Conservation (phyloP, 2,797 vertebrate genomes). For the Discoglossus pictus region DNA sequence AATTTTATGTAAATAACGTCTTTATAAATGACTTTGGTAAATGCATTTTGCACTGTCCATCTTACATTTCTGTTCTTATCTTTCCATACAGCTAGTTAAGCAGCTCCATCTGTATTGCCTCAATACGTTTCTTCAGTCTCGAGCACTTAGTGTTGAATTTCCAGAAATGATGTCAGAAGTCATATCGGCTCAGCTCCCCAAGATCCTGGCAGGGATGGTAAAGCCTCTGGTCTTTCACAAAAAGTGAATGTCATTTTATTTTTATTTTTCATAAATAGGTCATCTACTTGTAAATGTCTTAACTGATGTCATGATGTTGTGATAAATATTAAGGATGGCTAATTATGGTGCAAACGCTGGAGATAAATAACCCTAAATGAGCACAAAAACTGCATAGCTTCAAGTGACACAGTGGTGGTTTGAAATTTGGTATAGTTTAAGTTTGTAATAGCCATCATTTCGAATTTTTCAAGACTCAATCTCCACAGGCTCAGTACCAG, state of each 20-base stretch:
- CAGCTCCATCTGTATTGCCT: slow-evolving; percentile 95
- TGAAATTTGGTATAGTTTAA: too few relatives aligned
- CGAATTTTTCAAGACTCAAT: too few relatives aligned
- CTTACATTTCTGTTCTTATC: not conserved
- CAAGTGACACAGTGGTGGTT: too few relatives aligned
- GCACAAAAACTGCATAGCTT: too few relatives aligned
- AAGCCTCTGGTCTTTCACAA: slow-evolving; percentile 93
- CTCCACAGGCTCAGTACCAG: too few relatives aligned
- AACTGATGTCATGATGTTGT: too few relatives aligned
- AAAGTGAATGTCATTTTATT: slow-evolving; percentile 77
- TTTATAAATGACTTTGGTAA: too few relatives aligned
- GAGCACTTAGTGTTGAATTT: slow-evolving; percentile 92
- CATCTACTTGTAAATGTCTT: too few relatives aligned
- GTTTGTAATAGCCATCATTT: too few relatives aligned
- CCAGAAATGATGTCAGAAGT: slow-evolving; percentile 99
- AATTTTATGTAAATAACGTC: not conserved
- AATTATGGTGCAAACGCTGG: too few relatives aligned
- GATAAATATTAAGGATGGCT: too few relatives aligned
- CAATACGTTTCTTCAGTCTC: slow-evolving; percentile 95
- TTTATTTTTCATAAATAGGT: slow-evolving; percentile 53
- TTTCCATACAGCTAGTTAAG: slow-evolving; percentile 85
- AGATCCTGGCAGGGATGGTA: slow-evolving; percentile 97
- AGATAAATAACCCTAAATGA: too few relatives aligned
- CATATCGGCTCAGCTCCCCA: slow-evolving; percentile 93
- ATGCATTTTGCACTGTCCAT: not conserved